Percentiles rank a stretch among this genome's conserved stretches.
phyloP scores from a whole-genome alignment of 2,888 invertebrate species.

The Andrena minutula region DNA sequence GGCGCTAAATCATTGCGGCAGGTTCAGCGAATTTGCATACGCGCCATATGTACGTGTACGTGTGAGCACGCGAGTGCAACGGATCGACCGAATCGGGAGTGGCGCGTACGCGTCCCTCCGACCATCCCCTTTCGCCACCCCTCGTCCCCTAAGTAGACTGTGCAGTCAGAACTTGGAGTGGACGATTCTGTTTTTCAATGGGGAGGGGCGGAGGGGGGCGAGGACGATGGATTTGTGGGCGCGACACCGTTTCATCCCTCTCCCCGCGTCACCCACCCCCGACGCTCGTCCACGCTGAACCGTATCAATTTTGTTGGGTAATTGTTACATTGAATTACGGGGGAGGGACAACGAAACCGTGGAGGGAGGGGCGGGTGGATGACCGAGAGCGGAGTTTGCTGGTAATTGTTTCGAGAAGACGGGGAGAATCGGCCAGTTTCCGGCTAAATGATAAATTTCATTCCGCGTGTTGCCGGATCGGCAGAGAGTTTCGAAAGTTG shows the following conservation, averaged over 20 bases:
- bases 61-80: constrained; percentile 25
- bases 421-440: constrained; percentile 21
- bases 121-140: neutral
- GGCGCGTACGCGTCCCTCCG: neutral
- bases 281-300: neutral
- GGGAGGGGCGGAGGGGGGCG: neutral
- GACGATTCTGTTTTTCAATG: constrained; percentile 30
- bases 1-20: constrained; percentile 60
- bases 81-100: constrained; percentile 48
- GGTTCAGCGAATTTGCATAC: constrained; percentile 63
- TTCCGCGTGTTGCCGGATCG: neutral
- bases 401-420: constrained; percentile 35
- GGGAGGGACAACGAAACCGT: constrained; percentile 13
- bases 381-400: constrained; percentile 3
- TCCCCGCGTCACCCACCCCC: neutral
- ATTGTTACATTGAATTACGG: constrained; percentile 42
- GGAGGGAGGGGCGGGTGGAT: neutral
- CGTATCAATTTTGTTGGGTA: constrained; percentile 34
- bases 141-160: neutral
- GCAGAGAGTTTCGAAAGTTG: constrained; percentile 11
- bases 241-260: neutral
- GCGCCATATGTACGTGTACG: constrained; percentile 31
- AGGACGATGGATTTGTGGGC: neutral
- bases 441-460: constrained; percentile 28
- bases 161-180: constrained; percentile 5